Base-by-base conservation (phyloP, 2,797 vertebrate genomes). In the Garrulus glandarius region DNA sequence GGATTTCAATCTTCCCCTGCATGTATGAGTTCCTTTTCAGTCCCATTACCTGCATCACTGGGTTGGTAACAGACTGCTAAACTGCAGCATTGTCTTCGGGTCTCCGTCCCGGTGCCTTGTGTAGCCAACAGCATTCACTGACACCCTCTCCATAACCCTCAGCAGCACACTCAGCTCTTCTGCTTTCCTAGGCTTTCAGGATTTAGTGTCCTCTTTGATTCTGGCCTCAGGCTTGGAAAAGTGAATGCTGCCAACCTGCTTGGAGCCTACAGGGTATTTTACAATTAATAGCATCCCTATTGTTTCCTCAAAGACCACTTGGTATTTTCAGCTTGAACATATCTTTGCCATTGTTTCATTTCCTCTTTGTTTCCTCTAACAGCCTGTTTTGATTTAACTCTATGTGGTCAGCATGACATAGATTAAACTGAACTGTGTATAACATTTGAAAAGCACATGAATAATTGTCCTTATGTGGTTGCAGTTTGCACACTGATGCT, bases 291-390 rank as follows among this genome's bases (percentile, higher is more conserved):
- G 56, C 34, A 79, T 93, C 63, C 74, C 86, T 90, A 84, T 81
- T 95, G 85, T 94, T 95, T 88, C 93, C 59, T 93, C 69, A 72
- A 93, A 94, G 78, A 69, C 39, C 29, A 34, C 44, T 90, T 89
- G 55, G 52, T 91, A 91, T 95, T 94, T 92, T 94, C 94, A 96
- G 92, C 57, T 92, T 76, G 72, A 95, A 82, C 34, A 74, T 92
- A 92, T 93, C 92, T 91, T 95, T 93, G 63, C 59, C 59, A 84
- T 94, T 95, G 94, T 93, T 95, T 92, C 39, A 79, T 90, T 95
- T 95, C 93, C 89, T 93, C 41, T 94, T 93, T 95, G 47, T 91
- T 96, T 89, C 59, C 47, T 47, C 67, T 82, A 59, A 82, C 81
- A 93, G 86, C 27, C 41, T 89, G 90, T 89, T 95, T 92, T 93